phyloP scores from a whole-genome alignment of 1,140 invertebrate genomes.

The Phocides pigmalion region DNA sequence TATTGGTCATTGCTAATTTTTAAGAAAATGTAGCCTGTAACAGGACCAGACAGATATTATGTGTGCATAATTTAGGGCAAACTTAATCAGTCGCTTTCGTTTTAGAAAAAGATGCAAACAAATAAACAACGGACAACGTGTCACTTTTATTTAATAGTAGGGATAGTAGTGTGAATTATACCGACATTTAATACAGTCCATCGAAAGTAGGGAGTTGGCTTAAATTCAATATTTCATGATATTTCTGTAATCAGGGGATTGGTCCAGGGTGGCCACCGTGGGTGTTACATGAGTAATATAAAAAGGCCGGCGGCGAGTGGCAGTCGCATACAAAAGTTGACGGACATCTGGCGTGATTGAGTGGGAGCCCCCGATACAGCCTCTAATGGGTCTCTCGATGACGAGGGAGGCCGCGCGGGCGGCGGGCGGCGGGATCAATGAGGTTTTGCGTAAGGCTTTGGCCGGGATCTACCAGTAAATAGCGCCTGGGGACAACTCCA shows the following conservation, averaged over 20 bases:
- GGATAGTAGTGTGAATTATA: no score
- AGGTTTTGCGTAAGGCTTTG: constrained; percentile 46
- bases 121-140: no score
- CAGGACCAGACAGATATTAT: no score
- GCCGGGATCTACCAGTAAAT: constrained; percentile 42
- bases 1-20: no score
- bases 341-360: constrained; percentile 73
- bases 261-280: constrained; percentile 13
- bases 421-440: constrained; percentile 41
- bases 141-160: no score
- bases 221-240: constrained; percentile 23
- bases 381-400: constrained; percentile 65
- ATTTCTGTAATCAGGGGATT: constrained; percentile 45
- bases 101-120: no score
- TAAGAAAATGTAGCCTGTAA: no score
- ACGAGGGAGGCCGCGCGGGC: constrained; percentile 40
- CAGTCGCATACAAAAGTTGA: constrained; percentile 63
- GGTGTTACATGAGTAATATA: constrained; percentile 54
- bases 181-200: no score
- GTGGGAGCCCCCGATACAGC: constrained; percentile 68
- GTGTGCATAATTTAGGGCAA: no score
- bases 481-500: constrained; percentile 51
- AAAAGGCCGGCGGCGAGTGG: constrained; percentile 56
- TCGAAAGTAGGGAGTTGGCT: background rate
- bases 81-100: no score